These are phyloP conservation scores for Diplolepis rosae DNA, from an alignment of 2,888 invertebrate genomes.

Conservation along the genomic window DNA sequence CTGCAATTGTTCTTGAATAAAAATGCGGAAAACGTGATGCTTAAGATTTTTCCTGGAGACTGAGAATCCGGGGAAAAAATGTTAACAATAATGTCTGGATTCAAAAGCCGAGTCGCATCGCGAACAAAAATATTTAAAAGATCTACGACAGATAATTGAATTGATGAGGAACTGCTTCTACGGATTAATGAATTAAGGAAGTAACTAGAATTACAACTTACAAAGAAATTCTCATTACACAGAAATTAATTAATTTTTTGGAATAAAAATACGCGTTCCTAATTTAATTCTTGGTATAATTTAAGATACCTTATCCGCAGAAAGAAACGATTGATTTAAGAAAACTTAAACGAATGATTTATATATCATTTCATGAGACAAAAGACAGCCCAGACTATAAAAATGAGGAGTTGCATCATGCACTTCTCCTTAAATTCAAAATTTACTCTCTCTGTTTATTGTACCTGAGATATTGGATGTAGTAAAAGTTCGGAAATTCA, in stretches of 20 bases:
- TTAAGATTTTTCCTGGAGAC: background rate
- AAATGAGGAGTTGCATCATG: background rate
- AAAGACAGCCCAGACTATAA: too few relatives aligned
- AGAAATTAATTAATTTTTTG: too few relatives aligned
- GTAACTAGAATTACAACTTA: background rate
- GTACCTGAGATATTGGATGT: background rate
- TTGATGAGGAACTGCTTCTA: background rate
- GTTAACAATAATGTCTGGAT: background rate
- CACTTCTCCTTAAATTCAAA: background rate
- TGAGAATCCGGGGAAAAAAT: background rate
- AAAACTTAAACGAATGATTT: too few relatives aligned
- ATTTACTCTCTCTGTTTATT: background rate
- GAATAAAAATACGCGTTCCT: too few relatives aligned
- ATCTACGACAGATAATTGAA: background rate
- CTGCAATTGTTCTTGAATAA: background rate
- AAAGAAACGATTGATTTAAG: too few relatives aligned
- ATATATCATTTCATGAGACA: too few relatives aligned
- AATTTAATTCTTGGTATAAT: too few relatives aligned
- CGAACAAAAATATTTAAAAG: background rate
- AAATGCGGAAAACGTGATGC: background rate
- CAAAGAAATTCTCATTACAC: too few relatives aligned
- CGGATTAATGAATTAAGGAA: background rate
- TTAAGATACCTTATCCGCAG: too few relatives aligned
- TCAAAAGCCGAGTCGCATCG: background rate
- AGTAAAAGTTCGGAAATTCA: slow-evolving; percentile 6